Evolutionary conservation across 2,797 vertebrate species (phyloP).

Genomic region (Cichlasoma orientale): DNA sequence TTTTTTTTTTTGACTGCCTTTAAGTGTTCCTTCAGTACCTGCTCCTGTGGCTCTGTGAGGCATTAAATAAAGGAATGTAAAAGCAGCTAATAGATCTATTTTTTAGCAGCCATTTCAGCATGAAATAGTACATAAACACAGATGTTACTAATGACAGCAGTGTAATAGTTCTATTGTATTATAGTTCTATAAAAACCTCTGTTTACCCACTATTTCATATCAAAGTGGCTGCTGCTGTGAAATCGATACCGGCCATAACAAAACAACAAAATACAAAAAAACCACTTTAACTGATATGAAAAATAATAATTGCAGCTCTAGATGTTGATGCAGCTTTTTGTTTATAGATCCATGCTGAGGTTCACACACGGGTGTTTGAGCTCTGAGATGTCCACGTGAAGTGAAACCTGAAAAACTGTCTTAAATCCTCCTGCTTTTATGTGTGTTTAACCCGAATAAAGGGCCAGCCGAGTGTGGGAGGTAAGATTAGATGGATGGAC

Average conservation of each 20-base stretch:
- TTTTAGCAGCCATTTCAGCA: background rate
- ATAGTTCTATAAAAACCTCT: background rate
- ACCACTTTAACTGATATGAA: background rate
- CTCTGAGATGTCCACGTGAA: background rate
- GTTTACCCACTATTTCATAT: background rate
- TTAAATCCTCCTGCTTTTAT: background rate
- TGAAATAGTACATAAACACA: background rate
- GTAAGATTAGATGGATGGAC: conserved; percentile 59
- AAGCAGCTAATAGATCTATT: background rate
- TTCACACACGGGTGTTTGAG: background rate
- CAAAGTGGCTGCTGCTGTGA: too few relatives aligned
- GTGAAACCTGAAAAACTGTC: background rate
- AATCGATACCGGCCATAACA: background rate
- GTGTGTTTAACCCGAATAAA: conserved; percentile 11
- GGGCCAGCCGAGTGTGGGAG: conserved; percentile 50
- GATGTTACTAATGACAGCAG: background rate
- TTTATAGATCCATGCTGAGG: background rate
- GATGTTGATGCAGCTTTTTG: background rate
- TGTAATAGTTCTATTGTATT: background rate
- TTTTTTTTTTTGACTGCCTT: background rate
- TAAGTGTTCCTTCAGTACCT: background rate
- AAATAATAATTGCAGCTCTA: background rate
- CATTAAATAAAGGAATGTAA: background rate
- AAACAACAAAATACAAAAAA: background rate
- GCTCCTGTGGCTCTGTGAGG: background rate